Evolutionary conservation across 2,888 invertebrate species (phyloP).

Genomic region (Matsumyia berberina): DNA sequence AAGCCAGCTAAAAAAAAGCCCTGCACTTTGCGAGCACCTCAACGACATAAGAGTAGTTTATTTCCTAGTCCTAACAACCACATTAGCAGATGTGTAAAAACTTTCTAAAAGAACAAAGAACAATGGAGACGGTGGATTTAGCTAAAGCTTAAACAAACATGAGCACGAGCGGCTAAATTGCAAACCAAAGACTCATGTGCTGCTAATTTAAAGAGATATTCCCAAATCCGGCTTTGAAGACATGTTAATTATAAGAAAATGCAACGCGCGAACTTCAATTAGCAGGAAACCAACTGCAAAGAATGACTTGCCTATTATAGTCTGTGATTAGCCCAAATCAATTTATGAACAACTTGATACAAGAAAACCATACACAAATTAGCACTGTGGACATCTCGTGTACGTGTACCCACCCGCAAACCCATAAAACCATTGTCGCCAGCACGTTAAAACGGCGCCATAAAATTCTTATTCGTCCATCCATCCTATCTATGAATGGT

Average conservation of each 20-base stretch:
- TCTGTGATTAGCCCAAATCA: not conserved
- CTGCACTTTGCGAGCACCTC: no score
- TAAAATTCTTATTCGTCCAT: not conserved
- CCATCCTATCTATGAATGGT: not conserved
- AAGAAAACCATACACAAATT: not conserved
- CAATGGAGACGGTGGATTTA: no score
- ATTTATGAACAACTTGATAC: conserved; percentile 4
- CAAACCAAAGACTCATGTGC: no score
- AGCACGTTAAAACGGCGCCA: not conserved
- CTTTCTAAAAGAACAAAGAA: no score
- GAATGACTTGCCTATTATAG: not conserved
- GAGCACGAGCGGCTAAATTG: no score
- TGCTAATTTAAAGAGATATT: not conserved
- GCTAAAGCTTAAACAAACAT: no score
- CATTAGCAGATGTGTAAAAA: no score
- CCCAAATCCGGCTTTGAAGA: not conserved
- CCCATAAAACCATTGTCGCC: not conserved
- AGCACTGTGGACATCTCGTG: not conserved
- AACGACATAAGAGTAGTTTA: no score
- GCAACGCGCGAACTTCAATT: conserved; percentile 2
- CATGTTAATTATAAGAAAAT: not conserved
- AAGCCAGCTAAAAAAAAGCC: no score
- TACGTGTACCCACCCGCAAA: not conserved
- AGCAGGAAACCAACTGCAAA: conserved; percentile 5
- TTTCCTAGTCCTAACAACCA: no score